These are phyloP conservation scores for Holocentrus rufus DNA, from an alignment of 2,797 vertebrate species.

Conservation along the genomic window DNA sequence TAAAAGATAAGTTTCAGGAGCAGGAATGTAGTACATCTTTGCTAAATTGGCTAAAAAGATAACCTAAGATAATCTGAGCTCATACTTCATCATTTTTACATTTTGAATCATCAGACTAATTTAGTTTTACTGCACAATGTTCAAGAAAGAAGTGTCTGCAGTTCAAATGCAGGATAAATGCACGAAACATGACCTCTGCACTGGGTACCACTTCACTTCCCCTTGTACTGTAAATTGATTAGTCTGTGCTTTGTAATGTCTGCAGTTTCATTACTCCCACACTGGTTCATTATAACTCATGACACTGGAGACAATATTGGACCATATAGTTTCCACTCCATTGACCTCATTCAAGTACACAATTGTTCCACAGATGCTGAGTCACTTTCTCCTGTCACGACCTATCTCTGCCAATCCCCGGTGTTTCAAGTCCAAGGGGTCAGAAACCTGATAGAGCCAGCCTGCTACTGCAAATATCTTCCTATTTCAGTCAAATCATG, in stretches of 20 bases:
- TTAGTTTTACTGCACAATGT: neutral
- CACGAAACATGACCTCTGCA: neutral
- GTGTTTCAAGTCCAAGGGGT: slow-evolving; percentile 24
- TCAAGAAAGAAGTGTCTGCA: too few species aligned
- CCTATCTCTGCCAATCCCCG: slow-evolving; percentile 41
- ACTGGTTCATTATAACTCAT: slow-evolving; percentile 20
- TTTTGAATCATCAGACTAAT: too few species aligned
- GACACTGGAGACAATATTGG: slow-evolving; percentile 37
- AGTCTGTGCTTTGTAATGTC: slow-evolving; percentile 30
- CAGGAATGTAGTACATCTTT: too few species aligned
- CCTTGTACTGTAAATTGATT: slow-evolving; percentile 29
- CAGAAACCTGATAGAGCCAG: slow-evolving; percentile 33
- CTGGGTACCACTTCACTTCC: neutral
- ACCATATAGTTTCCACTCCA: slow-evolving; percentile 27
- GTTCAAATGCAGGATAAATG: neutral
- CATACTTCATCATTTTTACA: too few species aligned
- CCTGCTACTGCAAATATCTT: slow-evolving; percentile 20
- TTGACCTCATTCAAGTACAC: slow-evolving; percentile 49
- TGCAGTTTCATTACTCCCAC: slow-evolving; percentile 52
- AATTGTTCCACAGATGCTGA: slow-evolving; percentile 56
- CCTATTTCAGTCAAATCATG: slow-evolving; percentile 22
- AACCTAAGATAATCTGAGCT: too few species aligned
- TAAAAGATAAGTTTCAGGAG: too few species aligned
- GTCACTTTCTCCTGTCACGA: slow-evolving; percentile 63
- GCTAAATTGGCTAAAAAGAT: too few species aligned